Base-by-base conservation (phyloP, 2,888 invertebrate genomes). In the Megaustenia siamemsis region DNA sequence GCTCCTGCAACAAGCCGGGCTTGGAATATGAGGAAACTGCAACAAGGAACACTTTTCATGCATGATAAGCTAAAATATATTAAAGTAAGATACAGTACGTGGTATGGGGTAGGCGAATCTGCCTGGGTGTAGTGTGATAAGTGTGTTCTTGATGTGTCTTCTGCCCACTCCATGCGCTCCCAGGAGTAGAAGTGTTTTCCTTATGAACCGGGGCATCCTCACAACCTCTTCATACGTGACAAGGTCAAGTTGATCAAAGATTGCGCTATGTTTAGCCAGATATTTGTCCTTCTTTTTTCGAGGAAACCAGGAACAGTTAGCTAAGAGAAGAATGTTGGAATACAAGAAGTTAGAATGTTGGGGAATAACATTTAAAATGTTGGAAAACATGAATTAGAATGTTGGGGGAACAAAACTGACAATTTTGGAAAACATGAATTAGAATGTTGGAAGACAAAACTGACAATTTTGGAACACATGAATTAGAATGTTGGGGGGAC, bases 31-130 rank as follows among this genome's bases (percentile, higher is more conserved):
- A n/a, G n/a, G n/a, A n/a, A n/a, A n/a, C n/a, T n/a, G n/a, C n/a
- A n/a, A n/a, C n/a, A n/a, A n/a, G n/a, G n/a, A n/a, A n/a, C n/a
- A n/a, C n/a, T n/a, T n/a, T n/a, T n/a, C n/a, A n/a, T n/a, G n/a
- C n/a, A n/a, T n/a, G n/a, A n/a, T n/a, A n/a, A n/a, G n/a, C n/a
- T n/a, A n/a, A n/a, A n/a, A n/a, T n/a, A n/a, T n/a, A n/a, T n/a
- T n/a, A n/a, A n/a, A n/a, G n/a, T n/a, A n/a, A n/a, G n/a, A n/a
- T n/a, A n/a, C n/a, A 97, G 97, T 95, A 99, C 99, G 99, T 95
- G 99, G 99, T 95, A 99, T 99, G 87, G 99, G 99, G 95, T 99
- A 99, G 93, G 99, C 99, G 95, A 99, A 99, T 95, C 97, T 97
- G 94, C 99, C 98, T 63, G 99, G 99, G 95, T 99, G 98, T 94